Evolutionary conservation across 2,888 invertebrate species (phyloP).

Genomic region (Ormyrus labotus): DNA sequence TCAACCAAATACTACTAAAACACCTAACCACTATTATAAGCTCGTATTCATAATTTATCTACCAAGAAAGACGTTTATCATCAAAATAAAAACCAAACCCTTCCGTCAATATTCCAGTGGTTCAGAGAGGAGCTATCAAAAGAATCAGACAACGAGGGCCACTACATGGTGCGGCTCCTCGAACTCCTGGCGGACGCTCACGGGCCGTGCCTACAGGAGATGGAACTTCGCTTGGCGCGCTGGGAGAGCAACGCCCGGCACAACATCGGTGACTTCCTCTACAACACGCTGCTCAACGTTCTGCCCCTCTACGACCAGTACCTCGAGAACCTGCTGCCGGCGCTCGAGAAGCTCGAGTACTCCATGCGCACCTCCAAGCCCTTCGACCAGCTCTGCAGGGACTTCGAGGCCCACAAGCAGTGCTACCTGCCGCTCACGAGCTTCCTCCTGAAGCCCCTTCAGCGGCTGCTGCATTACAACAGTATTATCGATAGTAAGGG

Average conservation of each 20-base stretch:
- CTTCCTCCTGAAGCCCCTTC: slow-evolving; percentile 89
- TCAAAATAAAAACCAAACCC: too few relatives aligned
- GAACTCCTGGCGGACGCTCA: slow-evolving; percentile 90
- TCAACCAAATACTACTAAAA: too few relatives aligned
- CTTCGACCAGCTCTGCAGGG: slow-evolving; percentile 84
- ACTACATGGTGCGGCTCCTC: slow-evolving; percentile 79
- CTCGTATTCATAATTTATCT: too few relatives aligned
- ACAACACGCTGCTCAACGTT: slow-evolving; percentile 81
- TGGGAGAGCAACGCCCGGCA: slow-evolving; percentile 84
- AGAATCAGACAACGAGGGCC: slow-evolving; percentile 80
- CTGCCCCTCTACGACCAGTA: slow-evolving; percentile 84
- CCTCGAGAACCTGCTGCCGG: slow-evolving; percentile 84
- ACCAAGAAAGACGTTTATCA: too few relatives aligned
- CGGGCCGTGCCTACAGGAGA: slow-evolving; percentile 86
- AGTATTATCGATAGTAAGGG: slow-evolving; percentile 86
- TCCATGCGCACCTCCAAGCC: slow-evolving; percentile 83
- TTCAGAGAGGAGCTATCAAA: slow-evolving; percentile 84
- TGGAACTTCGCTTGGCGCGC: slow-evolving; percentile 84
- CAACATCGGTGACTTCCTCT: slow-evolving; percentile 86
- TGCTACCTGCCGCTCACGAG: slow-evolving; percentile 91
- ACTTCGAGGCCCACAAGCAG: slow-evolving; percentile 89
- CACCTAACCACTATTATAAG: too few relatives aligned
- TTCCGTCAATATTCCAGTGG: slow-evolving; percentile 78
- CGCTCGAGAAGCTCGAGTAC: slow-evolving; percentile 88
- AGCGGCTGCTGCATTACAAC: slow-evolving; percentile 90